Evolutionary conservation across 2,888 invertebrate genomes (phyloP).

Genomic region (Sesamia inferens): DNA sequence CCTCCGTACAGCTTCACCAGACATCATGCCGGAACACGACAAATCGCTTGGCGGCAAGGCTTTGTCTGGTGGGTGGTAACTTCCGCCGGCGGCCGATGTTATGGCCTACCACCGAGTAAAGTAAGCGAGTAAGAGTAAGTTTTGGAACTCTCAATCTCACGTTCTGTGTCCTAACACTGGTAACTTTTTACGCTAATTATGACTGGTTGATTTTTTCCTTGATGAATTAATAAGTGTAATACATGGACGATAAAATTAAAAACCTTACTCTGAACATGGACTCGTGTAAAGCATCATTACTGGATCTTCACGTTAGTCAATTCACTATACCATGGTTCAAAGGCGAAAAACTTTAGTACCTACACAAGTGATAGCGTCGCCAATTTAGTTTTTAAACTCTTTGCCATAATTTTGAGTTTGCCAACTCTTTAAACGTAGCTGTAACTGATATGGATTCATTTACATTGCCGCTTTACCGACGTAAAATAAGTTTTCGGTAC

Average conservation of each 20-base stretch:
- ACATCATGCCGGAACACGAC: too few species aligned
- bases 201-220: background rate
- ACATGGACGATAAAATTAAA: constrained; percentile 12
- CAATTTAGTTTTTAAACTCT: constrained; percentile 25
- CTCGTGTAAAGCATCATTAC: background rate
- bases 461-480: constrained; percentile 21
- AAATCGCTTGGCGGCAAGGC: too few species aligned
- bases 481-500: constrained; percentile 26
- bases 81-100: too few species aligned
- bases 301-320: constrained; percentile 20
- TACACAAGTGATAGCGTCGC: background rate
- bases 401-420: background rate
- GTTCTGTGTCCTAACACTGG: background rate
- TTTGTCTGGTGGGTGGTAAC: too few species aligned
- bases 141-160: too few species aligned
- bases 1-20: too few species aligned
- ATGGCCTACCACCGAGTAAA: too few species aligned
- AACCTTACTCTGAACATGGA: constrained; percentile 14
- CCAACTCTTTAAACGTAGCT: constrained; percentile 18
- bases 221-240: background rate
- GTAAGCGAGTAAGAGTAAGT: too few species aligned
- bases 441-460: constrained; percentile 32
- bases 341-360: constrained; percentile 33
- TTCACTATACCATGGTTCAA: constrained; percentile 18
- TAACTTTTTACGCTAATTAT: background rate